These are phyloP conservation scores for Enteromius argenteus DNA, from an alignment of 2,797 vertebrate genomes.

Conservation along the genomic window DNA sequence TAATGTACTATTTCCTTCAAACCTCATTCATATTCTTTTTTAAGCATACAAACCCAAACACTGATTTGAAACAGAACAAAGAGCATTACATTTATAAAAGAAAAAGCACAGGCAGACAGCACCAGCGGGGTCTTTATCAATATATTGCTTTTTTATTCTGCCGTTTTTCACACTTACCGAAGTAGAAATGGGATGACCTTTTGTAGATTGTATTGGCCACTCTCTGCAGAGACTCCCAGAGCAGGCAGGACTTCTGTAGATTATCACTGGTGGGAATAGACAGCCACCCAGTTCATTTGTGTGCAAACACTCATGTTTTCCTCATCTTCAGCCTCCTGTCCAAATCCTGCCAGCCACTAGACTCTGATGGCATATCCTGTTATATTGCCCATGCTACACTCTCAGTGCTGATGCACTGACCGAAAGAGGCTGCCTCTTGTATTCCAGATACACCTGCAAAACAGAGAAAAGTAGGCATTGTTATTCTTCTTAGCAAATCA, in stretches of 20 bases:
- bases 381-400: slow-evolving; percentile 61
- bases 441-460: slow-evolving; percentile 56
- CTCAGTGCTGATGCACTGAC: slow-evolving; percentile 55
- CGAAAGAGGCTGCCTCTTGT: slow-evolving; percentile 48
- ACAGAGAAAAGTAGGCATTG: slow-evolving; percentile 38
- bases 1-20: background rate
- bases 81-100: slow-evolving; percentile 1
- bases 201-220: slow-evolving; percentile 66
- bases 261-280: slow-evolving; percentile 73
- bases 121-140: slow-evolving; percentile 7
- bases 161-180: slow-evolving; percentile 56
- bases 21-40: background rate
- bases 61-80: slow-evolving; percentile 18
- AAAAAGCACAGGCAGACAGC: slow-evolving; percentile 12
- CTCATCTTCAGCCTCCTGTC: slow-evolving; percentile 77
- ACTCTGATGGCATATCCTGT: slow-evolving; percentile 60
- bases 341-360: slow-evolving; percentile 73
- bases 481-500: slow-evolving; percentile 2
- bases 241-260: slow-evolving; percentile 67
- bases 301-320: slow-evolving; percentile 74
- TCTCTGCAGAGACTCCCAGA: slow-evolving; percentile 64
- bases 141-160: slow-evolving; percentile 18
- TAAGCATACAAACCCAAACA: background rate
- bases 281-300: slow-evolving; percentile 74
- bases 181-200: slow-evolving; percentile 64